Percentiles rank a stretch among this genome's conserved stretches.
These are phyloP conservation scores for Sebastes schlegelii DNA, from an alignment of 2,113 vertebrate species.

Conservation along the genomic window DNA sequence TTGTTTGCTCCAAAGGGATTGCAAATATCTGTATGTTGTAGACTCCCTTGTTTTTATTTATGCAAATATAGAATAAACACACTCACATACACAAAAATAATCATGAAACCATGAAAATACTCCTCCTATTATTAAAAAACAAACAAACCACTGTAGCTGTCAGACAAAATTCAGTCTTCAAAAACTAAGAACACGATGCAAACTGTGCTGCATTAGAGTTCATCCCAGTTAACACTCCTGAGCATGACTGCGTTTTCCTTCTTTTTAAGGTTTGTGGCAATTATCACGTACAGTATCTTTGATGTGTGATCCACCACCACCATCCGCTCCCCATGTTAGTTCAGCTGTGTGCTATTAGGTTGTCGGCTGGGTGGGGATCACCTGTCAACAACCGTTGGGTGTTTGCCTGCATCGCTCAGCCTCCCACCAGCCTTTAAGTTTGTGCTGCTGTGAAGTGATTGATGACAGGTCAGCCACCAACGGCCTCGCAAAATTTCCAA, in stretches of 20 bases:
- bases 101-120: background rate
- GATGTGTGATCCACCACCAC: slow-evolving; percentile 43
- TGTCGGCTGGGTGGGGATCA: slow-evolving; percentile 65
- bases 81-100: too few species aligned
- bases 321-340: slow-evolving; percentile 49
- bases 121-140: background rate
- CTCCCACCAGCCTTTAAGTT: slow-evolving; percentile 65
- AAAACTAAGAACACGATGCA: background rate
- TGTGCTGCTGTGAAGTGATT: slow-evolving; percentile 79
- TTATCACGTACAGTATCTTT: slow-evolving; percentile 29
- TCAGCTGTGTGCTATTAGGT: slow-evolving; percentile 68
- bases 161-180: background rate
- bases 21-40: too few species aligned
- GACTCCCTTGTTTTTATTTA: too few species aligned
- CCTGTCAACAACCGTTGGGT: slow-evolving; percentile 74
- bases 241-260: slow-evolving; percentile 5
- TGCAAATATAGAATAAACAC: too few species aligned
- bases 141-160: background rate
- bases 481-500: slow-evolving; percentile 81
- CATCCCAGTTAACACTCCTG: slow-evolving; percentile 20
- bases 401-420: slow-evolving; percentile 53
- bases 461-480: slow-evolving; percentile 84
- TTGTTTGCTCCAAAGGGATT: too few species aligned
- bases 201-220: slow-evolving; percentile 20
- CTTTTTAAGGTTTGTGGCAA: slow-evolving; percentile 16